These are phyloP conservation scores for Fistularia tabacaria DNA, from an alignment of 2,797 vertebrate genomes.

Conservation along the genomic window DNA sequence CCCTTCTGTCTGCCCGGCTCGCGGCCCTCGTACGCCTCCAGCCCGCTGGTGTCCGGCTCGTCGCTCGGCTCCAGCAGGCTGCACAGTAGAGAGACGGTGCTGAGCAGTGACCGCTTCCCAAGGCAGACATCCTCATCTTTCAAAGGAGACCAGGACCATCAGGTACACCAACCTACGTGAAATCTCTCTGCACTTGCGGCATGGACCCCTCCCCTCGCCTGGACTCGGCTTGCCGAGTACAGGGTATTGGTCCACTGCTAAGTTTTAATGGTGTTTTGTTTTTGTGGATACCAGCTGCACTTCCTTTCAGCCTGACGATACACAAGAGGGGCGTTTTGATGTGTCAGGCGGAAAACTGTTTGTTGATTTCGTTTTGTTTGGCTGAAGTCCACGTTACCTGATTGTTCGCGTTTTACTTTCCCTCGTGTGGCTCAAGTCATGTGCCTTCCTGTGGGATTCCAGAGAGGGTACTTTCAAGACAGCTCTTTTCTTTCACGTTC, in stretches of 20 bases:
- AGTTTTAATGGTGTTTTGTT: too few relatives aligned
- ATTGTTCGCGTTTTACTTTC: slow-evolving; percentile 2
- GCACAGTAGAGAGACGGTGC: slow-evolving; percentile 70
- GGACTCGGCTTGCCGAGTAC: too few relatives aligned
- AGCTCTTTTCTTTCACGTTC: slow-evolving; percentile 25
- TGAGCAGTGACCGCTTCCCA: slow-evolving; percentile 78
- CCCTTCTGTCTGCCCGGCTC: slow-evolving; percentile 84
- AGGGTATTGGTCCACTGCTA: too few relatives aligned
- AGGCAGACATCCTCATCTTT: slow-evolving; percentile 76
- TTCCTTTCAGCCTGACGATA: too few relatives aligned
- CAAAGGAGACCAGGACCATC: slow-evolving; percentile 83
- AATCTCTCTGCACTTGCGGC: neutral
- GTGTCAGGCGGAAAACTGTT: too few relatives aligned
- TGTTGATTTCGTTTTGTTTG: neutral
- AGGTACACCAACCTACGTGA: slow-evolving; percentile 71
- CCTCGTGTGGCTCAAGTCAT: slow-evolving; percentile 2
- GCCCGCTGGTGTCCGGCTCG: slow-evolving; percentile 58
- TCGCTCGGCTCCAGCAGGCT: slow-evolving; percentile 65
- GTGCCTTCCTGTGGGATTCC: slow-evolving; percentile 13
- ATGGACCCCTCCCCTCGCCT: too few relatives aligned
- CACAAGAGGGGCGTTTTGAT: too few relatives aligned
- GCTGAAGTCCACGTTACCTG: neutral
- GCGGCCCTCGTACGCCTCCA: slow-evolving; percentile 64
- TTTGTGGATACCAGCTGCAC: too few relatives aligned
- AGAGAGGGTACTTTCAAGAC: slow-evolving; percentile 9